A percentile compares a stretch with the other conserved stretches of the same genome.
phyloP scores from a whole-genome alignment of 2,888 invertebrate species.

The Agelastica alni region DNA sequence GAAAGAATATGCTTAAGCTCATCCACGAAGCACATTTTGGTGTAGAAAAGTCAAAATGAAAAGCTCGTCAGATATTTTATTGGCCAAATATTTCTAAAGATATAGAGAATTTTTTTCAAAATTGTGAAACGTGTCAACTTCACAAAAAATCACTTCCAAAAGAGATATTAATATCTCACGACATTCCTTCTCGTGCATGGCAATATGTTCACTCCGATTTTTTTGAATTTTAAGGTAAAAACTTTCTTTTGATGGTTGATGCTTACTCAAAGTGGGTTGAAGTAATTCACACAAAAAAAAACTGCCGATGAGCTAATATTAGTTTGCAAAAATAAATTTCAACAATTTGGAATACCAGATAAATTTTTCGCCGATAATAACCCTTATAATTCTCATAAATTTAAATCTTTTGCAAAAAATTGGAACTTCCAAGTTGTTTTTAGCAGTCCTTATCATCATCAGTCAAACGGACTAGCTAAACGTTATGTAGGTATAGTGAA shows the following conservation, averaged over 20 bases:
- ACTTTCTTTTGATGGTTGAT: constrained; percentile 18
- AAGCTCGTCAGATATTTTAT: constrained; percentile 14
- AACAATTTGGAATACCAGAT: constrained; percentile 19
- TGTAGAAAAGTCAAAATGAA: constrained; percentile 16
- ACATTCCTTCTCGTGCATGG: constrained; percentile 8
- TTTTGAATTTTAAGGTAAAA: constrained; percentile 8
- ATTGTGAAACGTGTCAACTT: constrained; percentile 12
- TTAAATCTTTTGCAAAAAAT: constrained; percentile 20
- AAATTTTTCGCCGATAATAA: constrained; percentile 19
- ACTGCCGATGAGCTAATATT: constrained; percentile 7
- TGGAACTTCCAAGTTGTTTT: constrained; percentile 26
- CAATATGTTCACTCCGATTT: constrained; percentile 14
- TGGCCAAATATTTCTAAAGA: constrained; percentile 13
- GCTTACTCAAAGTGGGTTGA: constrained; percentile 24
- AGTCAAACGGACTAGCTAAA: constrained; percentile 23
- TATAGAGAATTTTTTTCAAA: constrained; percentile 9
- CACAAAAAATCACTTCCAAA: constrained; percentile 4
- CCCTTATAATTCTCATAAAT: constrained; percentile 14
- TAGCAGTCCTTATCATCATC: constrained; percentile 22
- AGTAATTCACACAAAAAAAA: constrained; percentile 1
- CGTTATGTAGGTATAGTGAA: constrained; percentile 11
- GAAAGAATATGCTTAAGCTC: constrained; percentile 8
- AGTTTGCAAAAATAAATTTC: constrained; percentile 11
- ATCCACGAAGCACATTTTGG: constrained; percentile 20
- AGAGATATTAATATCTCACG: constrained; percentile 12